These are phyloP conservation scores for Zhengitettix transpicula DNA, from an alignment of 2,888 invertebrate species.

Conservation along the genomic window DNA sequence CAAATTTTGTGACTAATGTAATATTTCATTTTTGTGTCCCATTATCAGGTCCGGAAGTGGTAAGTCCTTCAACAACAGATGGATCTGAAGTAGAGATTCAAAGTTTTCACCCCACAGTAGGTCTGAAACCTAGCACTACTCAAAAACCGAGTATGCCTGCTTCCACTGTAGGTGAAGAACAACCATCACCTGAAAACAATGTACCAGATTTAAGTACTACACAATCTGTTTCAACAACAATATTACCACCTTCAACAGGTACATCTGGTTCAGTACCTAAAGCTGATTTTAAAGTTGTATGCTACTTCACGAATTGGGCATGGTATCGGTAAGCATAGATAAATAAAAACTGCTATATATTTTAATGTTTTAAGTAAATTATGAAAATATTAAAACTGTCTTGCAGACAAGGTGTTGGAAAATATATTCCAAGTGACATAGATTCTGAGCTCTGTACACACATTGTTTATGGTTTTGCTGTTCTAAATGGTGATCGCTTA, in stretches of 20 bases:
- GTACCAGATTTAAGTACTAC: constrained; percentile 11
- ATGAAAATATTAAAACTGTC: neutral
- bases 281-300: constrained; percentile 57
- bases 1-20: too few species aligned
- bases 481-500: constrained; percentile 54
- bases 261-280: neutral
- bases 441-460: constrained; percentile 78
- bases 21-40: too few species aligned
- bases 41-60: too few species aligned
- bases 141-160: too few species aligned
- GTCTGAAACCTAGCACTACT: too few species aligned
- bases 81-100: too few species aligned
- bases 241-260: constrained; percentile 5
- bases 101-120: too few species aligned
- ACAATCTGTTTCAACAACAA: neutral
- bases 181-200: constrained; percentile 22
- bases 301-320: constrained; percentile 89
- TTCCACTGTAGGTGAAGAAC: neutral
- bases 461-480: constrained; percentile 83
- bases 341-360: neutral
- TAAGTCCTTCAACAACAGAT: too few species aligned
- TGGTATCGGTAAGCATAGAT: constrained; percentile 45
- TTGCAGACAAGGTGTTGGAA: constrained; percentile 55
- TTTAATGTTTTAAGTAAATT: neutral
- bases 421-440: constrained; percentile 66